phyloP scores from a whole-genome alignment of 1,140 invertebrate genomes.

The Ephestia elutella region DNA sequence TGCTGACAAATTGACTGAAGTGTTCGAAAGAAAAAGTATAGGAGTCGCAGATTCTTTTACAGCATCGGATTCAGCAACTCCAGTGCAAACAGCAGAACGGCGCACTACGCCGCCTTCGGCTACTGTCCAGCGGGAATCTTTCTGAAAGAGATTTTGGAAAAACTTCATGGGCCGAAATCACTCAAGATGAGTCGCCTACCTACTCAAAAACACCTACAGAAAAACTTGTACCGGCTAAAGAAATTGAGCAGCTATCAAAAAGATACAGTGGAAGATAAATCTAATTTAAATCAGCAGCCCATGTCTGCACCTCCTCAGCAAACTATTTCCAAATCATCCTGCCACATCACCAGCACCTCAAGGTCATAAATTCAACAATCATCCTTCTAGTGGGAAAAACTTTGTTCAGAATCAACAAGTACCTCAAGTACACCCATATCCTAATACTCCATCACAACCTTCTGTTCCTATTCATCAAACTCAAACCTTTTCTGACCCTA shows the following conservation, averaged over 20 bases:
- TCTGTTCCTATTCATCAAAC: slow-evolving; percentile 36
- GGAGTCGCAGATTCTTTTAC: slow-evolving; percentile 53
- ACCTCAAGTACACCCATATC: slow-evolving; percentile 29
- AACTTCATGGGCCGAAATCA: slow-evolving; percentile 62
- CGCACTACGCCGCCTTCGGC: slow-evolving; percentile 42
- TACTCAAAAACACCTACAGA: slow-evolving; percentile 34
- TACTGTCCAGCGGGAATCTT: slow-evolving; percentile 40
- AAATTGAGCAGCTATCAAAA: slow-evolving; percentile 32
- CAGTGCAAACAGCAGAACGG: slow-evolving; percentile 33
- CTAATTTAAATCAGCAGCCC: slow-evolving; percentile 17
- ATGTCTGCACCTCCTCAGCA: slow-evolving; percentile 16
- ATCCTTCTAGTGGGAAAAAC: slow-evolving; percentile 29
- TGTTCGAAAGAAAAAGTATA: slow-evolving; percentile 69
- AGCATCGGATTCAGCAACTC: slow-evolving; percentile 32
- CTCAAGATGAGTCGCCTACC: slow-evolving; percentile 50
- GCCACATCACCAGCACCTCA: slow-evolving; percentile 29
- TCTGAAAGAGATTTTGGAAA: slow-evolving; percentile 60
- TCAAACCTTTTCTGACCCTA: too few species aligned
- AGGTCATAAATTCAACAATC: slow-evolving; percentile 40
- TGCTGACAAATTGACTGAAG: slow-evolving; percentile 67
- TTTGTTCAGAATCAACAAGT: slow-evolving; percentile 36
- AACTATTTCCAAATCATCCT: slow-evolving; percentile 24
- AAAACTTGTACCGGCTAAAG: slow-evolving; percentile 32
- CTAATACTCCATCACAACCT: slow-evolving; percentile 33
- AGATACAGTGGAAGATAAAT: slow-evolving; percentile 28